Evolutionary conservation across 2,113 vertebrate genomes (phyloP).

Genomic region (Probosciger aterrimus): DNA sequence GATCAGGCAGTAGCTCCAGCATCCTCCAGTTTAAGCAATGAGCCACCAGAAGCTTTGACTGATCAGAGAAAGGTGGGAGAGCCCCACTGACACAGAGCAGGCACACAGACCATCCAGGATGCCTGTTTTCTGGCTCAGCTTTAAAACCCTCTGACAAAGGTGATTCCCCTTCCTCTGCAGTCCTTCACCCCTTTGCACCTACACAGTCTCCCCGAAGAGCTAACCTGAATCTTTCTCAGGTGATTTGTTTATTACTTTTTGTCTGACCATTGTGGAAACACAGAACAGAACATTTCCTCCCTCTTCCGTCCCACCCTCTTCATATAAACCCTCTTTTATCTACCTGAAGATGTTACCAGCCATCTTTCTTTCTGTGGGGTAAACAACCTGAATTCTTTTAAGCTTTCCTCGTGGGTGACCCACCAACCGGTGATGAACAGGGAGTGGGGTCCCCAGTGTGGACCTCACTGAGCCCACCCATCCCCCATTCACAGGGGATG

Average conservation of each 20-base stretch:
- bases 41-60: background rate
- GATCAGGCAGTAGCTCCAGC: background rate
- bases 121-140: background rate
- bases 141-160: background rate
- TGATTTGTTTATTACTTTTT: background rate
- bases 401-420: background rate
- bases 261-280: background rate
- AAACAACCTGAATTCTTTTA: background rate
- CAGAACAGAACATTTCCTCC: background rate
- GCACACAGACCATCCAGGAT: accelerated
- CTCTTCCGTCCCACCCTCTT: background rate
- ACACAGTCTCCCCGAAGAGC: background rate
- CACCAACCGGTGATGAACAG: background rate
- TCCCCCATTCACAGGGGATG: background rate
- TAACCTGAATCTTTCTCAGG: background rate
- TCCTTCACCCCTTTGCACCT: background rate
- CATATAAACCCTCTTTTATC: background rate
- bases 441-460: background rate
- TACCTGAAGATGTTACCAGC: background rate
- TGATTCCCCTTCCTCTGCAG: background rate
- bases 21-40: background rate
- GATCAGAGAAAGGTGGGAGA: background rate
- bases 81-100: background rate
- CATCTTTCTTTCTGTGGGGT: background rate
- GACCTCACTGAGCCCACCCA: background rate